phyloP scores from a whole-genome alignment of 1,140 invertebrate species.

The Orchesella cincta region DNA sequence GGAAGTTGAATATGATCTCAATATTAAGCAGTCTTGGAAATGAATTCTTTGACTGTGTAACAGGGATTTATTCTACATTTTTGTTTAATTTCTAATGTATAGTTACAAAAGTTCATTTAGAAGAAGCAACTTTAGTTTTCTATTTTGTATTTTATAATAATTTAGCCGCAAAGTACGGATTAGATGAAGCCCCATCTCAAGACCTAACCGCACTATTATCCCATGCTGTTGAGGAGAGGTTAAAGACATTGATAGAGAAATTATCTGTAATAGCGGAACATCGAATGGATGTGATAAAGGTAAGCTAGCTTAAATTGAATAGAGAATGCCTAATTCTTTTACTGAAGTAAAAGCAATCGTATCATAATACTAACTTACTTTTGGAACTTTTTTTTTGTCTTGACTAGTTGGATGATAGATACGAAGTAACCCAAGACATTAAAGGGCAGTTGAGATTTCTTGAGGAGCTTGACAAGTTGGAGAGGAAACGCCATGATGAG shows the following conservation, averaged over 20 bases:
- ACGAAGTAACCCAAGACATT: constrained; percentile 88
- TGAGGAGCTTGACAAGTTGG: constrained; percentile 90
- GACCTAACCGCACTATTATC: constrained; percentile 82
- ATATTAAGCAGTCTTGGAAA: no score
- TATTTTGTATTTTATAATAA: no score
- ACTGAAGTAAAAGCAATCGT: no score
- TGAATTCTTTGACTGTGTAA: neutral
- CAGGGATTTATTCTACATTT: constrained; percentile 4
- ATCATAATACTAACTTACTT: no score
- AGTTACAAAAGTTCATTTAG: neutral
- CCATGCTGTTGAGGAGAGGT: constrained; percentile 90
- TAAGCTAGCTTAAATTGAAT: constrained; percentile 55
- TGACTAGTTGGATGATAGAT: constrained; percentile 75
- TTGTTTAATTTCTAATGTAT: neutral
- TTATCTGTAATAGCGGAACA: constrained; percentile 92
- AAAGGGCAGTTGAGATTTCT: constrained; percentile 91
- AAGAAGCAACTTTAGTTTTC: constrained; percentile 31
- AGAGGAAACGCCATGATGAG: constrained; percentile 91
- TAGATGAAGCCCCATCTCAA: constrained; percentile 84
- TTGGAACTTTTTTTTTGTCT: constrained; percentile 28
- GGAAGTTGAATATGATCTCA: neutral
- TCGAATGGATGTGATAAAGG: constrained; percentile 84
- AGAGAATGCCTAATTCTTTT: no score
- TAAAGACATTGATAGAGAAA: constrained; percentile 90
- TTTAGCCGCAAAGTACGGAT: constrained; percentile 71